phyloP scores from a whole-genome alignment of 2,888 invertebrate genomes.

The Clepsis dumicolana region DNA sequence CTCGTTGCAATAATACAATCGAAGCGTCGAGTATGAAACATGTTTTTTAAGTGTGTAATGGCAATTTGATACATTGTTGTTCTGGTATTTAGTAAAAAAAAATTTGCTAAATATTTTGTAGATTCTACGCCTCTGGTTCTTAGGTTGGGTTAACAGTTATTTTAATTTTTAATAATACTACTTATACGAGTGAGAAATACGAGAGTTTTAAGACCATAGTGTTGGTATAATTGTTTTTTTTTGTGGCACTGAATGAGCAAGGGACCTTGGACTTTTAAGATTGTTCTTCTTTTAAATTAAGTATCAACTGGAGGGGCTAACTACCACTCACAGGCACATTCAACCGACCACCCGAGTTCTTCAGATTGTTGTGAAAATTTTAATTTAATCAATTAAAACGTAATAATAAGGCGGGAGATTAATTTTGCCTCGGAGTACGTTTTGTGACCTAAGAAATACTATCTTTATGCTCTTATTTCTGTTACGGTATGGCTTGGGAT shows the following conservation, averaged over 20 bases:
- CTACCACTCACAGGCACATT: too few species aligned
- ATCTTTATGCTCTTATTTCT: neutral
- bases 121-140: neutral
- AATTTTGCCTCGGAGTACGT: too few species aligned
- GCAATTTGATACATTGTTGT: too few species aligned
- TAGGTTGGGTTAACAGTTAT: neutral
- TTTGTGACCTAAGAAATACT: neutral
- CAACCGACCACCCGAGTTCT: too few species aligned
- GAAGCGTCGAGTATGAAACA: too few species aligned
- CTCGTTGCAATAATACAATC: too few species aligned
- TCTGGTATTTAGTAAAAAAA: neutral
- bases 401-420: too few species aligned
- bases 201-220: neutral
- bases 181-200: slow-evolving; percentile 2
- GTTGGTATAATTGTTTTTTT: neutral
- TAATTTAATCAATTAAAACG: too few species aligned
- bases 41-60: too few species aligned
- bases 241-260: neutral
- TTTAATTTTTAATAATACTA: neutral
- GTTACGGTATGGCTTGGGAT: neutral
- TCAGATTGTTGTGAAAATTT: too few species aligned
- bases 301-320: neutral
- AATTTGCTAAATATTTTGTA: neutral
- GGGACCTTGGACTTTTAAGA: neutral
- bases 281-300: neutral